phyloP scores from a whole-genome alignment of 2,888 invertebrate species.

The Brachyptera putata region DNA sequence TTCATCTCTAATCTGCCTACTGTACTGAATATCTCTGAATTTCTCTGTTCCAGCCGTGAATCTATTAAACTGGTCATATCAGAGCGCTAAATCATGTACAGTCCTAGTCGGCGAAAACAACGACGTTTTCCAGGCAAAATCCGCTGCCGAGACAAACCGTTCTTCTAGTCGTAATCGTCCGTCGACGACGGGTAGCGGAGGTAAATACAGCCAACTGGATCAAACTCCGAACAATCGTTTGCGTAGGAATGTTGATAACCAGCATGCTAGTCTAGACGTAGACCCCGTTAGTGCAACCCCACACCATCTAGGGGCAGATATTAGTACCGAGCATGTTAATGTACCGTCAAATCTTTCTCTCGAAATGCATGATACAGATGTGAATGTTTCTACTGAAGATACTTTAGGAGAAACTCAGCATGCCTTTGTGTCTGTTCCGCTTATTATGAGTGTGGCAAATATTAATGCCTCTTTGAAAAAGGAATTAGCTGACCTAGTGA shows the following conservation, averaged over 20 bases:
- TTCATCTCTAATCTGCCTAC: too few relatives aligned
- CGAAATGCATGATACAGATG: slow-evolving; percentile 13
- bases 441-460: slow-evolving; percentile 25
- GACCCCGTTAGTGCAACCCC: slow-evolving; percentile 8
- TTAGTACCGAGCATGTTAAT: slow-evolving; percentile 5
- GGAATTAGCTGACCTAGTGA: neutral
- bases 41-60: slow-evolving; percentile 60
- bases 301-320: slow-evolving; percentile 14
- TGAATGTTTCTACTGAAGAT: slow-evolving; percentile 1
- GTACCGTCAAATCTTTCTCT: neutral
- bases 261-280: slow-evolving; percentile 47
- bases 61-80: slow-evolving; percentile 80
- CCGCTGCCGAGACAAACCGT: slow-evolving; percentile 66
- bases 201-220: slow-evolving; percentile 42
- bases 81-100: slow-evolving; percentile 76
- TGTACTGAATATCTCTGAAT: too few relatives aligned
- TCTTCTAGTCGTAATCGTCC: slow-evolving; percentile 64
- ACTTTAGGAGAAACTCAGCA: slow-evolving; percentile 21
- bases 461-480: slow-evolving; percentile 8
- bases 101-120: slow-evolving; percentile 76
- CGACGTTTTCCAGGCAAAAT: slow-evolving; percentile 63
- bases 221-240: slow-evolving; percentile 53
- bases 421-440: slow-evolving; percentile 32
- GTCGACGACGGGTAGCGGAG: slow-evolving; percentile 54
- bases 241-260: slow-evolving; percentile 65